Evolutionary conservation across 2,888 invertebrate species (phyloP).

Genomic region (Macaria liturata): DNA sequence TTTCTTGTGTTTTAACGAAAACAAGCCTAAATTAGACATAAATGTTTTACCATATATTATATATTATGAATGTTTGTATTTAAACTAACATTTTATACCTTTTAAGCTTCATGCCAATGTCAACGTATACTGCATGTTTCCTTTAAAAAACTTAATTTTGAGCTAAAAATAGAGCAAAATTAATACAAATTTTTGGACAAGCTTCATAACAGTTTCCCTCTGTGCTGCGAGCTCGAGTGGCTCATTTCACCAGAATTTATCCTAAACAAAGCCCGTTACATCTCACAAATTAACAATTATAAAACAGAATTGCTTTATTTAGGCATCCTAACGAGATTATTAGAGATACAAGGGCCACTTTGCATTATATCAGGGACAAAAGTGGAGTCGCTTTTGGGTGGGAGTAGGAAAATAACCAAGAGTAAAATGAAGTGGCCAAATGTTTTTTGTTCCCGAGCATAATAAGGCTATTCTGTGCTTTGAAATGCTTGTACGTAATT

Average conservation of each 20-base stretch:
- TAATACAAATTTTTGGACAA: conserved; percentile 29
- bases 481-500: too few species aligned
- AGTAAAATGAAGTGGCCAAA: too few species aligned
- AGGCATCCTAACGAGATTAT: conserved; percentile 48
- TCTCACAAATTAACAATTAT: conserved; percentile 62
- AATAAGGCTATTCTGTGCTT: too few species aligned
- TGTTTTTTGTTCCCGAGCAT: too few species aligned
- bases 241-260: conserved; percentile 48
- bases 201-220: conserved; percentile 32
- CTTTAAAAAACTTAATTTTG: neutral
- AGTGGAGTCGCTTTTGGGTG: conserved; percentile 10
- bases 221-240: conserved; percentile 37
- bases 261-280: conserved; percentile 66
- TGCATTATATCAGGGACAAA: conserved; percentile 23
- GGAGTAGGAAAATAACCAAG: too few species aligned
- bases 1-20: too few species aligned
- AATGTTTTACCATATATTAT: too few species aligned
- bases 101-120: too few species aligned
- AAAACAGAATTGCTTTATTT: conserved; percentile 66
- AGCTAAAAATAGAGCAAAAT: conserved; percentile 7
- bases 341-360: conserved; percentile 41
- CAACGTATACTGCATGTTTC: too few species aligned
- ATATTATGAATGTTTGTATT: too few species aligned
- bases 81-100: too few species aligned
- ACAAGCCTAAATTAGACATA: too few species aligned